Base-by-base conservation (phyloP, 2,113 vertebrate species). In the Vimba vimba region DNA sequence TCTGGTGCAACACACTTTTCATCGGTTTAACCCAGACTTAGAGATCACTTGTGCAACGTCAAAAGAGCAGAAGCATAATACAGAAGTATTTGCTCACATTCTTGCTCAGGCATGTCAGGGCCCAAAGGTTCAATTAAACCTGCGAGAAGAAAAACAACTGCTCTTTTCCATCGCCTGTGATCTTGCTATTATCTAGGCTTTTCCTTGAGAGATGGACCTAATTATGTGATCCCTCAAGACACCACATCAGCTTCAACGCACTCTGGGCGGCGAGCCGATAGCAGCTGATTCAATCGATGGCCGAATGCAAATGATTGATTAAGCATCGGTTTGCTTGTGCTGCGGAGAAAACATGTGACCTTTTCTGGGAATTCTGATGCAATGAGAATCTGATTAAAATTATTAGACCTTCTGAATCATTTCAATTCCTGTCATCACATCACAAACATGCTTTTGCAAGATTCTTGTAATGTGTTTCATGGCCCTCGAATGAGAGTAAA, bases 61-160 rank as follows among this genome's bases (percentile, higher is more conserved):
- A 59, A 33, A 43, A 19, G 19, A 60, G 74, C n/a, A 57, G 71
- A 23, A 19, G 50, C 66, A 73, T 74, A 74, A 86, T 12, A 50
- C 78, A 39, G 21, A 86, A 77, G 17, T 60, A 84, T 88, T 77
- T 9, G 23, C 50, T 47, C 75, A 85, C 69, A 87, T 87, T 89
- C 88, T 86, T 89, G 88, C 76, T 82, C 82, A 87, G 88, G 78
- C 88, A 86, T 87, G 85, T 87, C 68, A 80, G 25, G 59, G 43
- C 82, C 78, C 83, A 74, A 64, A 84, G 69, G 78, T 85, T 68
- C 30, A 88, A 88, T 89, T 84, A 86, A 89, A 73, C 21, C 50
- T 57, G 82, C 68, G 1, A 59, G 66, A 33, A 73, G 50, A 73
- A 83, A 27, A 83, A 83, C 66, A 73, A 25, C 59, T n/a, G 36